Conservation (phyloP, 2,113 vertebrate genomes). For the Peromyscus californicus region DNA sequence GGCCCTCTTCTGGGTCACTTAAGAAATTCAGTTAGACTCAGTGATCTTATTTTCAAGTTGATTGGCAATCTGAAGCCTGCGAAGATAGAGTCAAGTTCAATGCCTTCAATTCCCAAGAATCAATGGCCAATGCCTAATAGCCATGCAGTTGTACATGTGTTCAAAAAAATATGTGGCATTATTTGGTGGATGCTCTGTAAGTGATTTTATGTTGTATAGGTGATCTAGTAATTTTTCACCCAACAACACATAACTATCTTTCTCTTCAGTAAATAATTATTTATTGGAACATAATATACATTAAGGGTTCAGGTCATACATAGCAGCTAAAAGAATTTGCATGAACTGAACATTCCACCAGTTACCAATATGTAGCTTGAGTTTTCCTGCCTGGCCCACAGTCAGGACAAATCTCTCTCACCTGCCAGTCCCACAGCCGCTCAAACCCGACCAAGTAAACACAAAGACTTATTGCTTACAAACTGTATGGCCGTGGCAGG, state of each 20-base stretch:
- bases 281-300: not conserved
- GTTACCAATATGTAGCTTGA: not conserved
- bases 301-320: not conserved
- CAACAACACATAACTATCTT: slow-evolving; percentile 3
- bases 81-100: not conserved
- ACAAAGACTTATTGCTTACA: no score
- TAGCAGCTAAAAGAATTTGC: slow-evolving; percentile 1
- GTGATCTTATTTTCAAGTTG: slow-evolving; percentile 12
- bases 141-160: not conserved
- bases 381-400: no score
- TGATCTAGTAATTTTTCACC: not conserved
- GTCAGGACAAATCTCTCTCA: no score
- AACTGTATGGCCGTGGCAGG: no score
- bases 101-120: not conserved
- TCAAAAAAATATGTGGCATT: slow-evolving; percentile 41
- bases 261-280: slow-evolving; percentile 4
- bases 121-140: not conserved
- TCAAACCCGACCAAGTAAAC: no score
- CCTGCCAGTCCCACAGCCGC: no score
- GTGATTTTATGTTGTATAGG: not conserved
- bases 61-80: not conserved
- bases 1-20: not conserved
- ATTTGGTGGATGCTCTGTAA: not conserved
- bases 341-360: not conserved
- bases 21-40: not conserved